Evolutionary conservation across 2,797 vertebrate genomes (phyloP), one percentile per base, ranked within the genome.

Genomic region (Mus caroli): DNA sequence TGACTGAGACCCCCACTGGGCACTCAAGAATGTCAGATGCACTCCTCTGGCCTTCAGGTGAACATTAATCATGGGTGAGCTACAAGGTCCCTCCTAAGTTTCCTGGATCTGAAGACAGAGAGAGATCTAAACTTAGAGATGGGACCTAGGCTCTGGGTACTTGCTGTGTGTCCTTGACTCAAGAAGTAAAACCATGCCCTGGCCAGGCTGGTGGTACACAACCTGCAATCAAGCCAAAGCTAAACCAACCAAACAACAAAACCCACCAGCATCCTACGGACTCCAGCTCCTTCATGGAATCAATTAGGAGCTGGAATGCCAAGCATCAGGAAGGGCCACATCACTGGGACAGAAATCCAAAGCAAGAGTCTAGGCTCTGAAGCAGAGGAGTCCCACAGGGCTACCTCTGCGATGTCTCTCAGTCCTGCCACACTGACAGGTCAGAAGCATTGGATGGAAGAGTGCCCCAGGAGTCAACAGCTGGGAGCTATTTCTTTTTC

Each of bases 261-360:
- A 75, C 7, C 34, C 4, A 24, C 31, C 56, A 28, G 52, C 15
- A 2, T 62, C 4, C 71, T 77, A 34, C 46, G 20, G 56, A 71
- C 46, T 94, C 56, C 67, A 77, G 34, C n/a, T 79, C 77, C n/a
- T 87, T 46, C 43, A 77, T 46, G 64, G 50, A 84, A 52, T 73
- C 37, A 69, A 87, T 80, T 19, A 78, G 52, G 76, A 40, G 78
- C 50, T 80, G 26, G 24, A 88, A 76, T 60, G 94, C 52, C 24
- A 73, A 58, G 34, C 9, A 4, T 54, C 94, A 89, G 67, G 24
- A 90, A 62, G 43, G 83, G 43, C 37, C 67, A 87, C 1, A 0
- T 17, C 50, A 17, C 12, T 24, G 8, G 10, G 56, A 34, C 64
- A 62, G n/a, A 75, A 90, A 40, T n/a, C 60, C 75, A 64, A 87